phyloP scores from a whole-genome alignment of 2,888 invertebrate genomes.

The Blomia tropicalis region DNA sequence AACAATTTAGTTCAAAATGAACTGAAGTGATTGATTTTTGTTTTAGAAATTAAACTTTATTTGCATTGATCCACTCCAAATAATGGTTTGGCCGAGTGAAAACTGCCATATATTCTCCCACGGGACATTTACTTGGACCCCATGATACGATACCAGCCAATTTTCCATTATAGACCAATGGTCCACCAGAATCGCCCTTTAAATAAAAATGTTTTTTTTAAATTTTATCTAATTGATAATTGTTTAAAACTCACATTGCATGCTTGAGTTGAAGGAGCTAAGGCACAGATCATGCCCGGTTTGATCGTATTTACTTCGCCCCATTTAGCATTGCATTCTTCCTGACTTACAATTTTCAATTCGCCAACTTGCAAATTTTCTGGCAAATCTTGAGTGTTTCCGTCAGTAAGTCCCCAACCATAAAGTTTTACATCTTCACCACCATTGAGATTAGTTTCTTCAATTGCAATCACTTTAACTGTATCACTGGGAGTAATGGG shows the following conservation, averaged over 20 bases:
- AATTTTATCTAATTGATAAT: neutral
- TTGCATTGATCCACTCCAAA: neutral
- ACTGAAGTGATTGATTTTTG: too few relatives aligned
- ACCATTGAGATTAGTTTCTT: neutral
- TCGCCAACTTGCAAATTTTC: neutral
- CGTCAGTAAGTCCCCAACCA: constrained; percentile 18
- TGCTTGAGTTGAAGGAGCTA: neutral
- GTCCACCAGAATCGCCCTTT: constrained; percentile 21
- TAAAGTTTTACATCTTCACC: constrained; percentile 6
- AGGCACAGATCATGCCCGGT: constrained; percentile 16
- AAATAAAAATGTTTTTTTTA: neutral
- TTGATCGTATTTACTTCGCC: neutral
- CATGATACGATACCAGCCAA: constrained; percentile 18
- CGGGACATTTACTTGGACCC: constrained; percentile 18
- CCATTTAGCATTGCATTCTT: constrained; percentile 6
- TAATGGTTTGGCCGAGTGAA: neutral
- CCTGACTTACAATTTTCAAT: neutral
- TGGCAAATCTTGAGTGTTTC: neutral
- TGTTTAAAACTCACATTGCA: constrained; percentile 17
- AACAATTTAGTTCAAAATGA: too few relatives aligned
- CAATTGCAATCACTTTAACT: neutral
- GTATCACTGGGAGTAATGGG: neutral
- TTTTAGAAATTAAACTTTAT: too few relatives aligned
- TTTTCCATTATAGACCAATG: constrained; percentile 1
- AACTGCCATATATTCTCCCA: neutral